Evolutionary conservation across 2,797 vertebrate species (phyloP), one percentile per base, ranked within the genome.

Genomic region (Anisognathus igniventris): DNA sequence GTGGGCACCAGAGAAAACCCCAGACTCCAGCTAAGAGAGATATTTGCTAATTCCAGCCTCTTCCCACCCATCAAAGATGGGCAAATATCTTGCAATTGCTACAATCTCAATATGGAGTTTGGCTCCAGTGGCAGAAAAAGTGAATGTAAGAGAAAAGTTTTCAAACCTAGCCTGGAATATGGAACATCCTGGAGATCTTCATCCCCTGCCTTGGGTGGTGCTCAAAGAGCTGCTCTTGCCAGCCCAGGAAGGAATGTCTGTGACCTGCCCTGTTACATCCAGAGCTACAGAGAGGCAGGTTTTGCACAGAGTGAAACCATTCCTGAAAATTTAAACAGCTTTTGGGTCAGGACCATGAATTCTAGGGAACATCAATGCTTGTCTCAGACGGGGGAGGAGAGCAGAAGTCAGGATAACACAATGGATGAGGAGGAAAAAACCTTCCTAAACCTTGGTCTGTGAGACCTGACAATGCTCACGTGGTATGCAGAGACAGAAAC

Each of bases 171-270:
- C 14, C 14, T 33, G 44, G 39, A 75, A 42, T 33, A 33, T 1
- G n/a, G 47, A 77, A 70, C 0, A 0, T 14, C 7, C 10, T 64
- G 48, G 40, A 71, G 65, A 48, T 27, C 13, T 5, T 2, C 53
- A 48, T 7, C 31, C 25, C 22, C 14, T 3, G 7, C 66, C 13
- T 4, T 17, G 17, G 27, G 39, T 24, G 39, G 17, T 27, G 47
- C 64, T 81, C 35, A 23, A 15, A 31, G 10, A 44, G 54, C 58
- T 24, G 78, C 60, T 39, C 30, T 24, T 42, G 24, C 23, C 42
- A 61, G 51, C 39, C 78, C 7, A 7, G n/a, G 21, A 75, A 50
- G 50, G 31, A 45, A 54, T 6, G 6, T 24, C 42, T 84, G 40
- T 30, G 44, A 71, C 24, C 10, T 40, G 27, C 6, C 51, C 68